Base-by-base conservation (phyloP, 2,113 vertebrate genomes). In the Vanacampus margaritifer region DNA sequence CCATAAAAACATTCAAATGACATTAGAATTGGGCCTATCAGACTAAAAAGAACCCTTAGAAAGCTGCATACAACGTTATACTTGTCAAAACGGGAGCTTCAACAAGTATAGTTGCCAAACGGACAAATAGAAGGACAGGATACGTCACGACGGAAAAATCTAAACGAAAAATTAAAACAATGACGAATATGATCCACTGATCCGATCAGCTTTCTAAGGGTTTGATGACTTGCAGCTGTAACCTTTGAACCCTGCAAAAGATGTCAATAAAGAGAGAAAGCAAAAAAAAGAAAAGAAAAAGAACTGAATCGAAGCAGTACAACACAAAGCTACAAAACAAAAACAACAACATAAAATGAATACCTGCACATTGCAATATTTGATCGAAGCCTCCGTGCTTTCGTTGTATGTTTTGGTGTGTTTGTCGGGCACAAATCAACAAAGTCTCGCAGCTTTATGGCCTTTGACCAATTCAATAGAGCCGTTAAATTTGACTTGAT, bases 391-490 rank as follows among this genome's bases (percentile, higher is more conserved):
- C 83, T 84, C 76, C 69, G 56, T 41, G n/a, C 23, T 72, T 89
- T 85, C 90, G 87, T 89, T 91, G 91, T 91, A 93, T 91, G 88
- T 84, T 77, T 86, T 76, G 82, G 85, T 81, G 85, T 78, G 86
- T 91, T 91, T 90, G 86, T 66, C 50, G 74, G 74, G 76, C 84
- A 84, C 85, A 88, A 91, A 91, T 90, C 84, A 62, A 64, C 79
- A 87, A 84, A 90, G 82, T 87, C 76, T 64, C 26, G 19, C 24
- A 58, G 51, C 28, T 51, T 32, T 16, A 8, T 39, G 45, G 17
- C 45, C 53, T 13, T 56, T 3, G 14, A 39, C n/a, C 39, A 26
- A 26, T 37, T 36, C 4, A 51, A 23, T 9, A 51, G 0, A n/a
- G 28, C 19, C 57, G 9, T 8, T 43, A 16, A n/a, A 43, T 41